Conservation (phyloP, 2,888 invertebrate genomes). For the Athalia circularis region DNA sequence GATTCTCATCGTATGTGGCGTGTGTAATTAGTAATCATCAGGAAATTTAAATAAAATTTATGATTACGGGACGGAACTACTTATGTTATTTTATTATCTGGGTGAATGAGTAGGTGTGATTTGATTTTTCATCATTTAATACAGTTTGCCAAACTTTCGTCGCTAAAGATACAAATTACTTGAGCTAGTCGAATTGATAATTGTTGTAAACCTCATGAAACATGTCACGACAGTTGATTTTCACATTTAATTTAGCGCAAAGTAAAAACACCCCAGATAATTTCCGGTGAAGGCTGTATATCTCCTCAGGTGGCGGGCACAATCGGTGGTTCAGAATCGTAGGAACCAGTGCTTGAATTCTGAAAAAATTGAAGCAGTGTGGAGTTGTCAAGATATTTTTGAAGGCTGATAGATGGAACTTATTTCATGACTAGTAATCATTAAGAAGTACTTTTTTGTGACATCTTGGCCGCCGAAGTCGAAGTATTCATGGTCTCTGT, state of each 20-base stretch:
- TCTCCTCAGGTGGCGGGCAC: slow-evolving; percentile 98
- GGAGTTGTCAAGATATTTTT: neutral
- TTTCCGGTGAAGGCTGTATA: slow-evolving; percentile 98
- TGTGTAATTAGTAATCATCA: no score
- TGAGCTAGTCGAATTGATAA: slow-evolving; percentile 75
- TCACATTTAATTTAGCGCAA: slow-evolving; percentile 90
- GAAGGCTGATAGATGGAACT: no score
- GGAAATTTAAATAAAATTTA: no score
- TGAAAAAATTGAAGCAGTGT: slow-evolving; percentile 44
- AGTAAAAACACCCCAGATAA: slow-evolving; percentile 95
- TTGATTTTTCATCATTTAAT: no score
- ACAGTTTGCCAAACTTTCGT: neutral
- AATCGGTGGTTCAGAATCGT: slow-evolving; percentile 95
- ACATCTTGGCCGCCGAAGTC: slow-evolving; percentile 91
- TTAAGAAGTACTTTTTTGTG: slow-evolving; percentile 63
- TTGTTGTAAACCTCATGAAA: slow-evolving; percentile 87
- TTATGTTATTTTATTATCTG: no score
- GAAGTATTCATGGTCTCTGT: slow-evolving; percentile 83
- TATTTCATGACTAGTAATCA: neutral
- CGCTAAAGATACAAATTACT: slow-evolving; percentile 25
- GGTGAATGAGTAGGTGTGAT: no score
- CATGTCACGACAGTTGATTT: slow-evolving; percentile 88
- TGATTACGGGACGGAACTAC: no score
- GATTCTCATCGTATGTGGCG: no score
- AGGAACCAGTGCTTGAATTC: slow-evolving; percentile 90